Evolutionary conservation across 2,797 vertebrate species (phyloP).

Genomic region (Brachymystax lenok): DNA sequence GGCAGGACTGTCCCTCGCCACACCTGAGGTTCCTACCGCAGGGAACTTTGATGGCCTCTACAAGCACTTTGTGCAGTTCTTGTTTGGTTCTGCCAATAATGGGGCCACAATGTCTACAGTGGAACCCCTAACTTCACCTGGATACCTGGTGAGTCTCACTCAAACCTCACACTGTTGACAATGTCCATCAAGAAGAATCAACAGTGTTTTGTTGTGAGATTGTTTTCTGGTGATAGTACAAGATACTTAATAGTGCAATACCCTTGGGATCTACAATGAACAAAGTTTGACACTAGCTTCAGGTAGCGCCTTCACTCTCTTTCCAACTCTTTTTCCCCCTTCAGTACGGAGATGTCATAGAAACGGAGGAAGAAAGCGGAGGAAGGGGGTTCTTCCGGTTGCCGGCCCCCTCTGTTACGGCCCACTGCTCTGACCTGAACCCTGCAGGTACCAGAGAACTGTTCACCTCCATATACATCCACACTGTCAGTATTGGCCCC

Average conservation of each 20-base stretch:
- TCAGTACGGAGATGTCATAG: conserved; percentile 83
- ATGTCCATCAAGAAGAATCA: background rate
- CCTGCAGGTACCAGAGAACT: conserved; percentile 81
- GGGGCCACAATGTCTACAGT: conserved; percentile 11
- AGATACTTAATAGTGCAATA: background rate
- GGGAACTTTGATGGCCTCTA: conserved; percentile 84
- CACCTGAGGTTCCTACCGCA: conserved; percentile 81
- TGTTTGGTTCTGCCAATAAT: conserved; percentile 57
- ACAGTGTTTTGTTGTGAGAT: background rate
- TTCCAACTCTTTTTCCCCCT: conserved; percentile 10
- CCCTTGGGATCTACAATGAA: too few species aligned
- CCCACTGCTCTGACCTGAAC: conserved; percentile 82
- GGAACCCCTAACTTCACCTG: conserved; percentile 48
- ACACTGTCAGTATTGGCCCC: background rate
- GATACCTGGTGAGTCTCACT: conserved; percentile 78
- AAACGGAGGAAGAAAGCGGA: conserved; percentile 38
- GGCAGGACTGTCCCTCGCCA: conserved; percentile 75
- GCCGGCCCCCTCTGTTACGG: conserved; percentile 78
- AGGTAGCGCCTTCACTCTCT: background rate
- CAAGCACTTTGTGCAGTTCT: conserved; percentile 63
- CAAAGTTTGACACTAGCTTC: background rate
- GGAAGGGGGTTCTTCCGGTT: conserved; percentile 71
- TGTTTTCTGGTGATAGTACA: background rate
- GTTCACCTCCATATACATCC: background rate
- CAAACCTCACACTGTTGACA: background rate